phyloP scores from a whole-genome alignment of 1,140 invertebrate genomes.

The Cydia fagiglandana region DNA sequence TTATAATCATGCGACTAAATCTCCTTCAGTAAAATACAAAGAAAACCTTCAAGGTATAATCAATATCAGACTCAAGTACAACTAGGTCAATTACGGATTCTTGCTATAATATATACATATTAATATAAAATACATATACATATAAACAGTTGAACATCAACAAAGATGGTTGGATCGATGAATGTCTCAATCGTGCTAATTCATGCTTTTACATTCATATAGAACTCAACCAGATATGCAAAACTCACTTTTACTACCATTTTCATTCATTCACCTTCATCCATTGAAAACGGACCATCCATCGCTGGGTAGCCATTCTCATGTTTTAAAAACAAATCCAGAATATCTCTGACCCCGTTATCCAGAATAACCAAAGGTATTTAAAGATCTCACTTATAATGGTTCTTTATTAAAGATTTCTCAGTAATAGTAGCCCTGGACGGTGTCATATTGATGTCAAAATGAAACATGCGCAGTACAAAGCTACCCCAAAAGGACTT shows the following conservation, averaged over 20 bases:
- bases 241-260: slow-evolving; percentile 8
- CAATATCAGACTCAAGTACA: too few species aligned
- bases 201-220: neutral
- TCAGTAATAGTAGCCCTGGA: neutral
- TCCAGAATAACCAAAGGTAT: neutral
- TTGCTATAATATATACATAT: too few species aligned
- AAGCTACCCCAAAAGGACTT: neutral
- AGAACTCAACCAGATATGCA: neutral
- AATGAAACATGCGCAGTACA: slow-evolving; percentile 54
- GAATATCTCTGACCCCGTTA: neutral
- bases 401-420: neutral
- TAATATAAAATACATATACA: too few species aligned
- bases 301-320: neutral
- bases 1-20: too few species aligned
- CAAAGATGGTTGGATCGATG: neutral
- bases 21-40: too few species aligned
- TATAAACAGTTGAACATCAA: neutral
- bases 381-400: neutral
- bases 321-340: neutral
- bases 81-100: too few species aligned
- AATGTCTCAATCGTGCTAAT: neutral
- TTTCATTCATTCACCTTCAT: slow-evolving; percentile 62
- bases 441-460: slow-evolving; percentile 66
- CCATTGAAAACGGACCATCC: slow-evolving; percentile 63
- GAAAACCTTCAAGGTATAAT: too few species aligned